Percentiles rank a stretch among this genome's conserved stretches.
phyloP scores from a whole-genome alignment of 2,888 invertebrate species.

The Tribolium freemani region DNA sequence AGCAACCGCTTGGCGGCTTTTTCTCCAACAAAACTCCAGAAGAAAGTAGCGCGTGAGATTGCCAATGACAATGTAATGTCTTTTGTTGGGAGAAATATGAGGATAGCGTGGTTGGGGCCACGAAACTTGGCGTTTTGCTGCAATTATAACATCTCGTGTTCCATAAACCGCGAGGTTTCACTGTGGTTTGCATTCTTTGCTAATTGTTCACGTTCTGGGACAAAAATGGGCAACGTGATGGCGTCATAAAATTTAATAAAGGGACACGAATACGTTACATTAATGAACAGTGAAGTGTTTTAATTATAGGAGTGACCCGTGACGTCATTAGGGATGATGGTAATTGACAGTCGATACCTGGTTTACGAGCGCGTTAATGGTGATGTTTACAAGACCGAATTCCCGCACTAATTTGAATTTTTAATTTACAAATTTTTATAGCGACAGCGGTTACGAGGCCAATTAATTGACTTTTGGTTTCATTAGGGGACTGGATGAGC shows the following conservation, averaged over 20 bases:
- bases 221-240: slow-evolving; percentile 41
- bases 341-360: slow-evolving; percentile 12
- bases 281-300: background rate
- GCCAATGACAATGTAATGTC: slow-evolving; percentile 32
- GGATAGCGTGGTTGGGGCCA: slow-evolving; percentile 53
- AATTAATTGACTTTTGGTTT: slow-evolving; percentile 54
- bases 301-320: slow-evolving; percentile 10
- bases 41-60: slow-evolving; percentile 50
- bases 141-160: slow-evolving; percentile 47
- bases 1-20: background rate
- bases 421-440: slow-evolving; percentile 37
- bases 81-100: slow-evolving; percentile 49
- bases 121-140: slow-evolving; percentile 43
- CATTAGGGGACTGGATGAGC: slow-evolving; percentile 50
- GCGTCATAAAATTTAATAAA: slow-evolving; percentile 41
- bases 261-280: background rate
- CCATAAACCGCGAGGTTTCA: slow-evolving; percentile 30
- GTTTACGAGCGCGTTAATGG: slow-evolving; percentile 2
- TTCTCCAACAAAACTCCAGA: slow-evolving; percentile 3
- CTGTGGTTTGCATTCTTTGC: slow-evolving; percentile 38
- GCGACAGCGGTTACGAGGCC: slow-evolving; percentile 35
- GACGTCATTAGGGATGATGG: background rate
- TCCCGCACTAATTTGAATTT: slow-evolving; percentile 29
- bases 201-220: slow-evolving; percentile 46
- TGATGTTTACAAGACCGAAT: slow-evolving; percentile 19